Base-by-base conservation (phyloP, 2,113 vertebrate genomes). In the Poeciliopsis prolifica region DNA sequence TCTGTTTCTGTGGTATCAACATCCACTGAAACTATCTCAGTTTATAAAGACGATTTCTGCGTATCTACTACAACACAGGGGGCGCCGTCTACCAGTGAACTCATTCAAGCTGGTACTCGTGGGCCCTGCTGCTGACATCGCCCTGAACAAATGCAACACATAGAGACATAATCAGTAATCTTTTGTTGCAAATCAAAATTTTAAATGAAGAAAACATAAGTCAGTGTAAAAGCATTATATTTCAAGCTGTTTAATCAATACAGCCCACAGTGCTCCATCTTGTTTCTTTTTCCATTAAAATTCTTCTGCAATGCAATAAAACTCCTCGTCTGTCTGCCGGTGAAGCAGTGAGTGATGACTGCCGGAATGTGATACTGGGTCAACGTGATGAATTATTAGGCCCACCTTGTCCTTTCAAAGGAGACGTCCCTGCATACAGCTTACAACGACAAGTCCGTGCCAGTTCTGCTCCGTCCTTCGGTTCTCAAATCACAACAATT, bases 341-440 rank as follows among this genome's bases (percentile, higher is more conserved):
- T 31, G 40, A 66, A 61, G 60, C 11, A 12, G 31, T 71, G 75
- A 85, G 12, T 67, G 73, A 84, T 82, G 75, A 70, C 64, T 48
- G 61, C 61, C 68, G 51, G 37, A 37, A 85, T 65, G 60, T 44
- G 42, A 71, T 73, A 67, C 29, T 81, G 62, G 76, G 70, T 83
- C 78, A 60, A 37, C 3, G 14, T 84, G 81, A 75, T 76, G 51
- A 73, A 83, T 82, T 1, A 78, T 72, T 75, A 62, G 28, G 33
- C 33, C 28, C 29, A 68, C 54, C 72, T 37, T 62, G 64, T 81
- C 67, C 74, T 22, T 83, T 82, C 78, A 63, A 78, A 78, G 62
- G 24, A 62, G 62, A 66, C 54, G 58, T 31, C 54, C 31, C 51
- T 58, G 12, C 70, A 44, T 65, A 66, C 37, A 37, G 58, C 31